Conservation (phyloP, 2,888 invertebrate species). For the Prostheceraeus crozeri region DNA sequence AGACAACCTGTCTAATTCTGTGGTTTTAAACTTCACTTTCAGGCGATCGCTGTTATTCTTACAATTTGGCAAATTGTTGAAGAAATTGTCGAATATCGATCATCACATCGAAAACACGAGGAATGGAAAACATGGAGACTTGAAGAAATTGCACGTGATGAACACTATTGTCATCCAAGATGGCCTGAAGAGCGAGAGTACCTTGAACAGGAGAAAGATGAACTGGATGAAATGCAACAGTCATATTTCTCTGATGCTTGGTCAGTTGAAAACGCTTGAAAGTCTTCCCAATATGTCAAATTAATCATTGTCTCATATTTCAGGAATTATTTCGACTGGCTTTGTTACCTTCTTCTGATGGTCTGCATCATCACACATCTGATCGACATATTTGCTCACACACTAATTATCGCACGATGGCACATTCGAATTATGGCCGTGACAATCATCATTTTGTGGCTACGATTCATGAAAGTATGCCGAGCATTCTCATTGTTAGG, state of each 20-base stretch:
- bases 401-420: conserved; percentile 45
- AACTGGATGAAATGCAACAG: conserved; percentile 45
- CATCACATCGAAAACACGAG: conserved; percentile 36
- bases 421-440: conserved; percentile 52
- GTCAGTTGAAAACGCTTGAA: conserved; percentile 41
- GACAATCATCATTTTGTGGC: conserved; percentile 52
- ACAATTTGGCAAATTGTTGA: conserved; percentile 51
- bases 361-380: conserved; percentile 48
- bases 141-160: conserved; percentile 46
- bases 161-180: conserved; percentile 49
- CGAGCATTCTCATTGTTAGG: conserved; percentile 50
- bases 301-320: conserved; percentile 35
- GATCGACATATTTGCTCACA: conserved; percentile 47
- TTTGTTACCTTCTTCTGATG: conserved; percentile 48
- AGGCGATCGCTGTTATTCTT: conserved; percentile 47
- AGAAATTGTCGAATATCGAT: conserved; percentile 47
- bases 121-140: conserved; percentile 44
- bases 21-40: conserved; percentile 33
- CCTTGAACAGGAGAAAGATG: conserved; percentile 44
- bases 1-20: no score
- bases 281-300: conserved; percentile 1
- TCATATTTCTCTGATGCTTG: conserved; percentile 52
- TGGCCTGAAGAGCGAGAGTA: conserved; percentile 53
- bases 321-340: conserved; percentile 56
- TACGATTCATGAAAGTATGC: conserved; percentile 52